Conservation (phyloP, 2,113 vertebrate species). For the Phaethornis superciliosus region DNA sequence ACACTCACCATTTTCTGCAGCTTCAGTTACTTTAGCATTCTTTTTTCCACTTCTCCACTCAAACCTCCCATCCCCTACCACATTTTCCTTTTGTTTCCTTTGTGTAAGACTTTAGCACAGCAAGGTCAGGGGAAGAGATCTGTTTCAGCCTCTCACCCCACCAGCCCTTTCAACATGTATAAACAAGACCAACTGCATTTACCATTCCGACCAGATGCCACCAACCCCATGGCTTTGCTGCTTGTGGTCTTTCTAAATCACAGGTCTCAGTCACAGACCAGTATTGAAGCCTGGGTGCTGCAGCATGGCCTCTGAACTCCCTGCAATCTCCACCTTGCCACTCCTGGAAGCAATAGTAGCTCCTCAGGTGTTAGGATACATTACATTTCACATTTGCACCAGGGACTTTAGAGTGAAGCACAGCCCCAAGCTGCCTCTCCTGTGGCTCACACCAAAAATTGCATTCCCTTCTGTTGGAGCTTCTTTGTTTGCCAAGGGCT, state of each 20-base stretch:
- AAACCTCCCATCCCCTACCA: neutral
- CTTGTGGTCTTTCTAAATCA: neutral
- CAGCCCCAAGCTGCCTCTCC: neutral
- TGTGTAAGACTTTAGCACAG: accelerated
- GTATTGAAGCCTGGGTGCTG: neutral
- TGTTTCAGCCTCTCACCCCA: neutral
- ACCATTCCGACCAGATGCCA: neutral
- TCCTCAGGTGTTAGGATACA: neutral
- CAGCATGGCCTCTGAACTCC: neutral
- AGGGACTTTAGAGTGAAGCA: accelerated
- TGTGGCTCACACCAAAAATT: neutral
- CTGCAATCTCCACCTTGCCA: accelerated
- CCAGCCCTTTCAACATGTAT: neutral
- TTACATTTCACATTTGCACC: neutral
- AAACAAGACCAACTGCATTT: neutral
- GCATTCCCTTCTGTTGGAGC: neutral
- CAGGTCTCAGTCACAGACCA: neutral
- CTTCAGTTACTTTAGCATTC: neutral
- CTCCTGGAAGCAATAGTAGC: neutral
- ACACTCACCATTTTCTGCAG: neutral
- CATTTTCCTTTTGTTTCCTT: neutral
- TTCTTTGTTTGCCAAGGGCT: neutral
- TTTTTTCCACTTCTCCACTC: neutral
- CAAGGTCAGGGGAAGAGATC: neutral
- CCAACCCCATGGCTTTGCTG: neutral